Evolutionary conservation across 2,888 invertebrate species (phyloP).

Genomic region (Lysandra coridon): DNA sequence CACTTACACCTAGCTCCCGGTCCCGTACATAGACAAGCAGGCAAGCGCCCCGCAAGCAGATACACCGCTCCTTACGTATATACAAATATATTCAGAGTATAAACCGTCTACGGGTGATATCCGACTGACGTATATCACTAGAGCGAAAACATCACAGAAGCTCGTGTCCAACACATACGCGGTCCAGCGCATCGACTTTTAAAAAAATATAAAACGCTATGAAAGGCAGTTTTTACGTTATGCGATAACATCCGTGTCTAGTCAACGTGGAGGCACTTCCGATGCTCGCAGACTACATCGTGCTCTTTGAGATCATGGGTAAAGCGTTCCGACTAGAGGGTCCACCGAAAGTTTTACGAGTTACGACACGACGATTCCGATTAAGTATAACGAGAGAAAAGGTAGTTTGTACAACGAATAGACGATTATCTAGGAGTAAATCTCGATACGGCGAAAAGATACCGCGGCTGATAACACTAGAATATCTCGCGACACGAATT

Average conservation of each 20-base stretch:
- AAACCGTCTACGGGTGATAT: slow-evolving; percentile 54
- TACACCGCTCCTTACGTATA: slow-evolving; percentile 66
- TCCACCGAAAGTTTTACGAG: slow-evolving; percentile 36
- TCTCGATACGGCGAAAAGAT: neutral
- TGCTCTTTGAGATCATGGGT: slow-evolving; percentile 57
- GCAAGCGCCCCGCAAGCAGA: slow-evolving; percentile 63
- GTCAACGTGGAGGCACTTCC: slow-evolving; percentile 67
- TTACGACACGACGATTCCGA: neutral
- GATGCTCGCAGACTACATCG: slow-evolving; percentile 47
- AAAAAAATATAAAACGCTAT: slow-evolving; percentile 76
- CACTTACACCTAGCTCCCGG: slow-evolving; percentile 72
- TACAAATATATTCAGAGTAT: slow-evolving; percentile 65
- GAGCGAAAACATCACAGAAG: slow-evolving; percentile 74
- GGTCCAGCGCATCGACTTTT: slow-evolving; percentile 56
- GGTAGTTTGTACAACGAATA: neutral
- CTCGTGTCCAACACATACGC: slow-evolving; percentile 65
- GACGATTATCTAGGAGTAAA: neutral
- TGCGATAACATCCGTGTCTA: slow-evolving; percentile 57
- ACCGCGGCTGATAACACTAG: slow-evolving; percentile 8
- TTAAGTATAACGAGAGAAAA: neutral
- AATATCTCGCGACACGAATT: neutral
- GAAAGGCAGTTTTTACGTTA: slow-evolving; percentile 65
- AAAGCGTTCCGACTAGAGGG: slow-evolving; percentile 40
- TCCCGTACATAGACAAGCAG: slow-evolving; percentile 61
- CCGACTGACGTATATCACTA: slow-evolving; percentile 54